Evolutionary conservation across 2,797 vertebrate species (phyloP).

Genomic region (Gambelia wislizenii): DNA sequence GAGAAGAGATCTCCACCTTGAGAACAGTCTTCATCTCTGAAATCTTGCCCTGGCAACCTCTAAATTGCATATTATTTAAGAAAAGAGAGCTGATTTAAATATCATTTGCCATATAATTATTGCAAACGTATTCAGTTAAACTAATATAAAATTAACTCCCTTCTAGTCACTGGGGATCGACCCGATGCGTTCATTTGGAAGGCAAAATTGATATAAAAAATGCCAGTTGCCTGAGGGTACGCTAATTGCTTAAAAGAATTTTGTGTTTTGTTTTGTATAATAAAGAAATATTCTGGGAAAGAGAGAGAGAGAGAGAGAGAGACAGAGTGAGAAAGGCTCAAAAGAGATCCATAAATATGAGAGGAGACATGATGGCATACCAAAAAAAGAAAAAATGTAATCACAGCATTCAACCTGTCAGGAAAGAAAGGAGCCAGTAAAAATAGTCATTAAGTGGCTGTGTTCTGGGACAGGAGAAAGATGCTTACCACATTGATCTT

Average conservation of each 20-base stretch:
- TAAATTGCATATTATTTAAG: slow-evolving; percentile 30
- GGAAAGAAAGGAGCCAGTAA: slow-evolving; percentile 59
- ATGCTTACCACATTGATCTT: slow-evolving; percentile 79
- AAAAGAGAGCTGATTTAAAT: slow-evolving; percentile 48
- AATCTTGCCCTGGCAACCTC: neutral
- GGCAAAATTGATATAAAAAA: slow-evolving; percentile 53
- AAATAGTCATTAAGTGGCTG: slow-evolving; percentile 65
- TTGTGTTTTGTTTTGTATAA: slow-evolving; percentile 58
- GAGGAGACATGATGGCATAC: slow-evolving; percentile 21
- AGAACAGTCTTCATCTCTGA: neutral
- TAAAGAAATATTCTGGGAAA: slow-evolving; percentile 51
- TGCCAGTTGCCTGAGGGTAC: slow-evolving; percentile 56
- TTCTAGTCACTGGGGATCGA: slow-evolving; percentile 46
- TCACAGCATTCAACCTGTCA: slow-evolving; percentile 56
- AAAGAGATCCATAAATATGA: slow-evolving; percentile 56
- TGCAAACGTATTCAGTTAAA: slow-evolving; percentile 54
- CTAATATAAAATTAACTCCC: slow-evolving; percentile 58
- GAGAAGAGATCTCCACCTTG: neutral
- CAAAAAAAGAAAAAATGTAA: slow-evolving; percentile 23
- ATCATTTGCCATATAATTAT: slow-evolving; percentile 45
- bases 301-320: neutral
- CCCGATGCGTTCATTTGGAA: slow-evolving; percentile 63
- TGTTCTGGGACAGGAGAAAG: slow-evolving; percentile 72
- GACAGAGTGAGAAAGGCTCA: slow-evolving; percentile 14
- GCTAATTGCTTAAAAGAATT: slow-evolving; percentile 70